phyloP scores from a whole-genome alignment of 2,113 vertebrate species.

The human region DNA sequence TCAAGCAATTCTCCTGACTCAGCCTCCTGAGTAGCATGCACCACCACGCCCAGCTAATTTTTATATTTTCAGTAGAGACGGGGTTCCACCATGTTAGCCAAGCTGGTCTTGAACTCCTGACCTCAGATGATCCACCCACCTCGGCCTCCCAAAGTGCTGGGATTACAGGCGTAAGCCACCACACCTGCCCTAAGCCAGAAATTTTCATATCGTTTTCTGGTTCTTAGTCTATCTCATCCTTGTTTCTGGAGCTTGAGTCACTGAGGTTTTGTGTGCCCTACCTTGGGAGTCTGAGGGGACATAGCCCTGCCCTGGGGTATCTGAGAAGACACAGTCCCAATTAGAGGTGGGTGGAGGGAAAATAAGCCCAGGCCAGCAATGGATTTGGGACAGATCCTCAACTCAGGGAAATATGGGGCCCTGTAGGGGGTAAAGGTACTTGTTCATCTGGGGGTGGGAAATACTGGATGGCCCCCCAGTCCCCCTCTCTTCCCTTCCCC shows the following conservation, averaged over 20 bases:
- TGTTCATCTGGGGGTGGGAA: neutral
- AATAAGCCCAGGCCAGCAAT: neutral
- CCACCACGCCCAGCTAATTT: no score
- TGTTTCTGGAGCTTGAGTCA: neutral
- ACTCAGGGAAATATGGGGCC: neutral
- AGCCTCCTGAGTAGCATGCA: no score
- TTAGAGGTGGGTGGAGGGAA: neutral
- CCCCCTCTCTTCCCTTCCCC: neutral
- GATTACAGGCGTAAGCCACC: no score
- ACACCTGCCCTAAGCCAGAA: no score
- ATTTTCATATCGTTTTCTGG: neutral
- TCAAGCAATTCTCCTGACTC: no score
- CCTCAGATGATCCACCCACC: no score
- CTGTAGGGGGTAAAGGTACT: accelerated
- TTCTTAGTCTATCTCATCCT: neutral
- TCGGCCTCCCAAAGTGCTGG: no score
- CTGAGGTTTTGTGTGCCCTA: neutral
- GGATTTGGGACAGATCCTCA: neutral
- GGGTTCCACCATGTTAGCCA: no score
- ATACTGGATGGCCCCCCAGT: accelerated
- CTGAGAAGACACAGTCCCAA: accelerated
- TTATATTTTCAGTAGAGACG: no score
- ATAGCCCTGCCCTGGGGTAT: neutral
- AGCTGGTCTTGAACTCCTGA: no score
- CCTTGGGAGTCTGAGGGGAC: neutral